These are phyloP conservation scores for Coenonympha glycerion DNA, from an alignment of 2,888 invertebrate genomes.

Conservation along the genomic window DNA sequence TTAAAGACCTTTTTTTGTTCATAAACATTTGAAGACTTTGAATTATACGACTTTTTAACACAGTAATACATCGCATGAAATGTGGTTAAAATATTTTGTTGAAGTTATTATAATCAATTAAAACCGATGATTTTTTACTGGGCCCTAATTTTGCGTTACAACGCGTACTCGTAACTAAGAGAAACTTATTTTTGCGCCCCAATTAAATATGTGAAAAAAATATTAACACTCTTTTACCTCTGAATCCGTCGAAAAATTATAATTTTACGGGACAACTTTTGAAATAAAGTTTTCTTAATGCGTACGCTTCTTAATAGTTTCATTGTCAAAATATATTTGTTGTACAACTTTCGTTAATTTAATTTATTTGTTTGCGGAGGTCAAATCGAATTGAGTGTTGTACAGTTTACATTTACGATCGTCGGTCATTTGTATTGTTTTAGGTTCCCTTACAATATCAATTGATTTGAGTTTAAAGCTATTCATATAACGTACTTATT, in stretches of 20 bases:
- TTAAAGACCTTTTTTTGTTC: constrained; percentile 13
- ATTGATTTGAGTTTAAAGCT: too few relatives aligned
- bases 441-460: not conserved
- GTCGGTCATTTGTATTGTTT: not conserved
- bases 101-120: too few relatives aligned
- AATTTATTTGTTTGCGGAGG: constrained; percentile 13
- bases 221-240: too few relatives aligned
- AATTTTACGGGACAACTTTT: too few relatives aligned
- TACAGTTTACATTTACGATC: not conserved
- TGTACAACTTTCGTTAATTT: constrained; percentile 14
- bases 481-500: too few relatives aligned
- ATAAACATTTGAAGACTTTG: not conserved
- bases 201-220: too few relatives aligned
- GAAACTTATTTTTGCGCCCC: too few relatives aligned
- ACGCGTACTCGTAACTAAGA: too few relatives aligned
- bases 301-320: constrained; percentile 22
- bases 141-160: too few relatives aligned
- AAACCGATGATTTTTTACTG: too few relatives aligned
- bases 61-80: not conserved
- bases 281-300: too few relatives aligned
- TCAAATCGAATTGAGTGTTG: constrained; percentile 16
- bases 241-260: too few relatives aligned
- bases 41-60: not conserved
- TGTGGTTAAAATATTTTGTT: not conserved
- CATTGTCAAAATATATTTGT: constrained; percentile 19